Base-by-base conservation (phyloP, 53 echinoderm and acorn worm genomes). In the Echinarachnius parma region DNA sequence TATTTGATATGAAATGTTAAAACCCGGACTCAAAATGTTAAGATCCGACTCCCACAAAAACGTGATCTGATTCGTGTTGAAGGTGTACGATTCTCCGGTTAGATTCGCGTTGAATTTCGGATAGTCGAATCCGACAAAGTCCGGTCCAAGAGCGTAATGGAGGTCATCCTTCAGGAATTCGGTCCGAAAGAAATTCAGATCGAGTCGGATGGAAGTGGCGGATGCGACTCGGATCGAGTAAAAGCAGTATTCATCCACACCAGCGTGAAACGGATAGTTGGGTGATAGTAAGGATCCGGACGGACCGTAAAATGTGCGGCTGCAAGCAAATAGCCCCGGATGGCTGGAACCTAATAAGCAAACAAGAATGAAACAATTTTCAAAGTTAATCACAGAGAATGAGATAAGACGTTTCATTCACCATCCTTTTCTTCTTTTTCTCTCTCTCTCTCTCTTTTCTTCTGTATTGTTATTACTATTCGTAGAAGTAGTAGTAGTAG, bases 41-140 rank as follows among this genome's bases (percentile, higher is more conserved):
- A 77, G 63, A 64, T 92, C 92, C 4, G 92, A 74, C 16, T 81
- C 74, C 92, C 92, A 92, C 36, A 82, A 48, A 31, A 92, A 42
- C 0, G 84, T 81, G 5, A 92, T 28, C 46, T 87, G 87, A 58
- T 92, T 92, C 8, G 83, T 86, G 24, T 75, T 23, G 48, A 59
- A 68, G 31, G 44, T n/a, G 0, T 39, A 1, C 20, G 44, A 13
- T 3, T 30, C 28, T 10, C 53, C 66, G 10, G 61, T 46, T 1
- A 63, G 22, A 13, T 62, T 63, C n/a, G 76, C 82, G 59, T 82
- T 82, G 7, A 76, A 61, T 2, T n/a, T n/a, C n/a, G n/a, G n/a
- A n/a, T n/a, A n/a, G n/a, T n/a, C n/a, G n/a, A n/a, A n/a, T n/a
- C n/a, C n/a, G n/a, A n/a, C 33, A 29, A 74, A 74, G 3, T 64